A percentile compares a stretch with the other conserved stretches of the same genome.
These are phyloP conservation scores for Scarus forsteni DNA, from an alignment of 2,797 vertebrate species.

Conservation along the genomic window DNA sequence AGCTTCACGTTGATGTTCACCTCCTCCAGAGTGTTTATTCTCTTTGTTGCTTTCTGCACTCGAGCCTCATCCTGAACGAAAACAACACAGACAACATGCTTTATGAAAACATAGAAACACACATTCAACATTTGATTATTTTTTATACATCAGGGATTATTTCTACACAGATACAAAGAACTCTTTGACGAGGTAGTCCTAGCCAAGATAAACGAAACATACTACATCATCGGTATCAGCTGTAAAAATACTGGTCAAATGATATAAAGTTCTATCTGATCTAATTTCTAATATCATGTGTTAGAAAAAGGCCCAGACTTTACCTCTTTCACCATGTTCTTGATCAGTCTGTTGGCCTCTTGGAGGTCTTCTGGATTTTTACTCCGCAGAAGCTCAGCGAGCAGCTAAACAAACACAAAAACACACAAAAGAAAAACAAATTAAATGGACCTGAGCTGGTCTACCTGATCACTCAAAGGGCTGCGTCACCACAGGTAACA, in stretches of 20 bases:
- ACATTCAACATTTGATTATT: background rate
- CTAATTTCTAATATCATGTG: no score
- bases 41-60: conserved; percentile 93
- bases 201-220: background rate
- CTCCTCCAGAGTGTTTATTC: conserved; percentile 92
- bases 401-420: conserved; percentile 82
- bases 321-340: conserved; percentile 99
- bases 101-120: background rate
- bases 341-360: conserved; percentile 97
- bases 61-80: conserved; percentile 90
- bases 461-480: no score
- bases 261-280: no score
- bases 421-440: conserved; percentile 10
- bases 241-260: no score
- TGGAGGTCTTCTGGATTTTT: conserved; percentile 98
- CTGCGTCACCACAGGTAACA: no score
- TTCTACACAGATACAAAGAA: background rate
- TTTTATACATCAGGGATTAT: no score
- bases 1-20: conserved; percentile 95
- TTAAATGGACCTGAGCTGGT: no score
- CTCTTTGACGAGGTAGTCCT: no score
- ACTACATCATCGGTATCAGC: no score
- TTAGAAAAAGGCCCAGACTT: no score
- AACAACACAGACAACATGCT: background rate
- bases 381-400: conserved; percentile 95